These are phyloP conservation scores for Philhelius pedissequus DNA, from an alignment of 2,888 invertebrate genomes.

Conservation along the genomic window DNA sequence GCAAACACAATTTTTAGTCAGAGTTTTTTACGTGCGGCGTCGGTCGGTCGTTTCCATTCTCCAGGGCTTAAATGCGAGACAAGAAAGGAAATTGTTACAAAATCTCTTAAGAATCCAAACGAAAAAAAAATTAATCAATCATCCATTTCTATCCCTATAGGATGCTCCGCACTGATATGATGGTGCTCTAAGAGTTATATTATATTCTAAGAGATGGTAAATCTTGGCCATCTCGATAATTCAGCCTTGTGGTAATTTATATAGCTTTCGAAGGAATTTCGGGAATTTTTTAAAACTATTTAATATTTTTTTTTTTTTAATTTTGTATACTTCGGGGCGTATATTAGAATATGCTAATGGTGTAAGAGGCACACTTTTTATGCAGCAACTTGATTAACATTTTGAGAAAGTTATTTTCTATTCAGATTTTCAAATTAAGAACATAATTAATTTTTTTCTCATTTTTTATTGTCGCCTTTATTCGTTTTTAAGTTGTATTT, in stretches of 20 bases:
- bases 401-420: constrained; percentile 50
- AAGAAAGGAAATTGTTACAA: constrained; percentile 31
- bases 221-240: constrained; percentile 3
- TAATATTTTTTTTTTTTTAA: neutral
- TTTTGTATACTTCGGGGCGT: constrained; percentile 40
- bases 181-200: neutral
- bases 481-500: neutral
- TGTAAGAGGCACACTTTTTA: constrained; percentile 42
- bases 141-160: constrained; percentile 29
- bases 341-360: constrained; percentile 46
- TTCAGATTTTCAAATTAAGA: constrained; percentile 53
- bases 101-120: neutral
- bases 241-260: constrained; percentile 32
- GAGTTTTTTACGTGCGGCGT: too few relatives aligned
- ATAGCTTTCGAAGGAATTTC: neutral
- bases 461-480: neutral
- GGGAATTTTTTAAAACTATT: neutral
- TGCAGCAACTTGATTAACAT: constrained; percentile 45
- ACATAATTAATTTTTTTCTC: constrained; percentile 25
- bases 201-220: constrained; percentile 10
- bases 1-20: constrained; percentile 6
- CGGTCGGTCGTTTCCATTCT: constrained; percentile 19
- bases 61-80: constrained; percentile 29
- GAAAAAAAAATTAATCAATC: constrained; percentile 50
- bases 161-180: neutral